Conservation (phyloP, 2,797 vertebrate genomes). For the Acanthurus leucopareius region DNA sequence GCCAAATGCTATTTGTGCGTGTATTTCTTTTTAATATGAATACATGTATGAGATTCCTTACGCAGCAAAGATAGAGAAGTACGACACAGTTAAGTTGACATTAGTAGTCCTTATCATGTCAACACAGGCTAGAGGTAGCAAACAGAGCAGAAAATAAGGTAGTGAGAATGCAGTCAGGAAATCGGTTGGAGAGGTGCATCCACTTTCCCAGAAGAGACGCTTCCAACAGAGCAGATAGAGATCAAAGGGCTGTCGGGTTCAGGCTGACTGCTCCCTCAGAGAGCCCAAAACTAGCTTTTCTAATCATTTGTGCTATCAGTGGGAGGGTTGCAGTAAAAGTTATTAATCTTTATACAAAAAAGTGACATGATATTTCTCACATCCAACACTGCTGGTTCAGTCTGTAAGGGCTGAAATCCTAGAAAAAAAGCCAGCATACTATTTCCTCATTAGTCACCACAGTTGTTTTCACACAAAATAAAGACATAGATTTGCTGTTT, state of each 20-base stretch:
- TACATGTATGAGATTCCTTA: constrained; percentile 41
- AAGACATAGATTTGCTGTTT: background rate
- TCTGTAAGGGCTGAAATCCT: constrained; percentile 31
- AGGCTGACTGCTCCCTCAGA: constrained; percentile 55
- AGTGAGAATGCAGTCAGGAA: constrained; percentile 50
- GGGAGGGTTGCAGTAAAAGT: constrained; percentile 54
- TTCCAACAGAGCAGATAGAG: constrained; percentile 75
- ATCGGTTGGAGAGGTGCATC: constrained; percentile 65
- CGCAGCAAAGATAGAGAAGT: constrained; percentile 28
- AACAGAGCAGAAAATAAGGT: constrained; percentile 70
- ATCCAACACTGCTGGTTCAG: constrained; percentile 9
- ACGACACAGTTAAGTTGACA: constrained; percentile 52
- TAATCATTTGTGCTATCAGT: constrained; percentile 68
- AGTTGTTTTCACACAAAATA: background rate
- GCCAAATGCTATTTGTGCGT: background rate
- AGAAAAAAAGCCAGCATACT: background rate
- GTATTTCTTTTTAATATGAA: background rate
- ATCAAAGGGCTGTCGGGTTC: constrained; percentile 73
- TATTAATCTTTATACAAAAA: constrained; percentile 66
- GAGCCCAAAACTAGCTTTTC: constrained; percentile 60
- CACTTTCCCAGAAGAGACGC: constrained; percentile 75
- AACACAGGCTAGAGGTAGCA: constrained; percentile 69
- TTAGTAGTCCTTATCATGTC: constrained; percentile 72
- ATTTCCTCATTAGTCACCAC: constrained; percentile 18
- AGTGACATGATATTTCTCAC: constrained; percentile 38